Evolutionary conservation across 1,140 invertebrate genomes (phyloP).

Genomic region (Drosophila mojavensis): DNA sequence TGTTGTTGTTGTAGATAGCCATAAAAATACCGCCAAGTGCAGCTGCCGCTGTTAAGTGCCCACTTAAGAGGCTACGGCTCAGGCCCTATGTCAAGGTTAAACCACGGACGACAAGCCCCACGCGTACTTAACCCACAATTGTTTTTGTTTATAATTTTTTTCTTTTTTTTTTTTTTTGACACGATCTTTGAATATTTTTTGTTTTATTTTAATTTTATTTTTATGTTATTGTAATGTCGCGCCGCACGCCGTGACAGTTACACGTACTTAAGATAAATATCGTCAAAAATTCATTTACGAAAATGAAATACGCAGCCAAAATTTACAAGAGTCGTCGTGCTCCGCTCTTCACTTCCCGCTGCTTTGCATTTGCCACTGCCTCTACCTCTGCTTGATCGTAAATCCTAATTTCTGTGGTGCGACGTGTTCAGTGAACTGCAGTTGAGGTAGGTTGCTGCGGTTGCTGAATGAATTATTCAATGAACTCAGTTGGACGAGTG

Average conservation of each 20-base stretch:
- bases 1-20: conserved; percentile 5
- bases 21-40: conserved; percentile 43
- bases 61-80: conserved; percentile 52
- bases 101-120: conserved; percentile 61
- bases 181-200: conserved; percentile 34
- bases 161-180: too few relatives aligned
- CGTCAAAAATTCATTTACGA: conserved; percentile 49
- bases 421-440: conserved; percentile 40
- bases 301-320: conserved; percentile 51
- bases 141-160: conserved; percentile 13
- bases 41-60: conserved; percentile 71
- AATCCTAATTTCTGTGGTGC: conserved; percentile 50
- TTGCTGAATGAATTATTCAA: too few relatives aligned
- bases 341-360: background rate
- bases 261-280: conserved; percentile 77
- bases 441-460: conserved; percentile 4
- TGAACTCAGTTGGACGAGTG: too few relatives aligned
- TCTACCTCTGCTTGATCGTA: conserved; percentile 26
- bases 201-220: conserved; percentile 26
- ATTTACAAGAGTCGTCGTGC: conserved; percentile 28
- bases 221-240: conserved; percentile 24
- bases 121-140: conserved; percentile 76
- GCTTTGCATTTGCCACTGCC: background rate
- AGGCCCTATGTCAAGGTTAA: conserved; percentile 77
- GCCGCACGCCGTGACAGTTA: conserved; percentile 60